Evolutionary conservation across 1,140 invertebrate genomes (phyloP).

Genomic region (Meloidogyne chitwoodi): DNA sequence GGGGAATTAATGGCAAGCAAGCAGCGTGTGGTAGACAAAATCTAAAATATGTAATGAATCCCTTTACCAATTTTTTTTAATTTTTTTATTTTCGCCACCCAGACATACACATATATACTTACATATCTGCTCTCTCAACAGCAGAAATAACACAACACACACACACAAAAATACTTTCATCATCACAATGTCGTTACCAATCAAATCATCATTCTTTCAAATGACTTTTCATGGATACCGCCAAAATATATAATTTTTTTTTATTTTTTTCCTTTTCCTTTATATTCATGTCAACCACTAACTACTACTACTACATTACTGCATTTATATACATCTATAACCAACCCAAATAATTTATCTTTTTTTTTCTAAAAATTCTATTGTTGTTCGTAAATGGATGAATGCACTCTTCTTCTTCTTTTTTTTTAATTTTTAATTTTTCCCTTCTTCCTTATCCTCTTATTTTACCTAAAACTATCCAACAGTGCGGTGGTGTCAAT

Average conservation of each 20-base stretch:
- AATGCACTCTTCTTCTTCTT: neutral
- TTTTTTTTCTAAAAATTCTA: neutral
- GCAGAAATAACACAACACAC: neutral
- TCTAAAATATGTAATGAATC: neutral
- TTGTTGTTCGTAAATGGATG: neutral
- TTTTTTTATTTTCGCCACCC: neutral
- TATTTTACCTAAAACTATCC: neutral
- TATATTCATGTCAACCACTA: neutral
- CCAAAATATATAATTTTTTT: neutral
- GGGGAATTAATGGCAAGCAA: neutral
- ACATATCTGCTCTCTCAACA: too few species aligned
- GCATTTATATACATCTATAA: neutral
- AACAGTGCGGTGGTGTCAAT: neutral
- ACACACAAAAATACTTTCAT: neutral
- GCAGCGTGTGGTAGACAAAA: neutral
- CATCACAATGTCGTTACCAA: neutral
- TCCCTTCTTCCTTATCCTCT: neutral
- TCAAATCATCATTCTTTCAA: neutral
- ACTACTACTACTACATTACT: neutral
- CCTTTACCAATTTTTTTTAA: neutral
- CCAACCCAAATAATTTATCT: neutral
- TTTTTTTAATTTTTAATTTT: too few species aligned
- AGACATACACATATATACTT: neutral
- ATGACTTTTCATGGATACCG: neutral
- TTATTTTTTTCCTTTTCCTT: neutral